Evolutionary conservation across 2,888 invertebrate species (phyloP), one percentile per base, ranked within the genome.

Genomic region (Entomobrya proxima): DNA sequence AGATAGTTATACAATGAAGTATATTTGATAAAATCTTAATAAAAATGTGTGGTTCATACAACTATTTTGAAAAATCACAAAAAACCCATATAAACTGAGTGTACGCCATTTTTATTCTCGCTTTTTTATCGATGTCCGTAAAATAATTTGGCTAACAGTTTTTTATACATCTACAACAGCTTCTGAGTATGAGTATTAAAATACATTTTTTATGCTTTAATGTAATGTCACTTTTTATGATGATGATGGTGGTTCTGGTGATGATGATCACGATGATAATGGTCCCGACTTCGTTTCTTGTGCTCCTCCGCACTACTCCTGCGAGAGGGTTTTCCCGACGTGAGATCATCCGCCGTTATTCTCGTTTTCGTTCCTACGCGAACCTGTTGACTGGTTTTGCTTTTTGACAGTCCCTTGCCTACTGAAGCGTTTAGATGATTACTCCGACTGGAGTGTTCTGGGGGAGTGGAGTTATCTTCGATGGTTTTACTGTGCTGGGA

Each of bases 271-370:
- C 76, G 75, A 35, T 72, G 27, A 30, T 40, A 13, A 30, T 50
- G 15, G 50, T 30, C 47, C 30, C 32, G 30, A 9, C 18, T 27
- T 18, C 32, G 18, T 50, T 32, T 47, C 4, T 50, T 74, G 11
- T 30, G 30, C 15, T 77, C 52, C n/a, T 83, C 75, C 6, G 30
- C 55, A 44, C 83, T 77, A 37, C 64, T 82, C 18, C 83, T 52
- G 32, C 76, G 64, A 0, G 83, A 83, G 0, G 83, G 83, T n/a
- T 83, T 83, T n/a, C 83, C 82, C 3, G 82, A 82, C 6, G 37
- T 50, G 0, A 77, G 9, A 1, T 83, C 83, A 44, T 83, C 77
- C 11, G 55, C 35, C 1, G 52, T 69, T 40, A 74, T 37, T 44
- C 55, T 77, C 6, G 83, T 55, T 30, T 50, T 64, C 5, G 83